These are phyloP conservation scores for Hetaerina titia DNA, from an alignment of 2,888 invertebrate species.

Conservation along the genomic window DNA sequence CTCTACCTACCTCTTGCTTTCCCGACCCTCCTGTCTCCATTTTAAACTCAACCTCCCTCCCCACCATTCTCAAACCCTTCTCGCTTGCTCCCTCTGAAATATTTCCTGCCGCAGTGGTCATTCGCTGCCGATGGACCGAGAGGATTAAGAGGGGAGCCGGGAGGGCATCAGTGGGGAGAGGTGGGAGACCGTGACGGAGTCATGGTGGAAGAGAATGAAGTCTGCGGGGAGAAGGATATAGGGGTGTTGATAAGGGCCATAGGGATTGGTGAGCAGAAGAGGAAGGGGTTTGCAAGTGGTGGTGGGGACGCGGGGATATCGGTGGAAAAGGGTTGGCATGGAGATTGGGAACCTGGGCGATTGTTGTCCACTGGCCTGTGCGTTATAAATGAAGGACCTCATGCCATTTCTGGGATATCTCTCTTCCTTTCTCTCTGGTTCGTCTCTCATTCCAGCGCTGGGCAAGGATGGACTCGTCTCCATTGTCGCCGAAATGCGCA, in stretches of 20 bases:
- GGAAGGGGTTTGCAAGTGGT: not conserved
- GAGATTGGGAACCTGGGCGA: conserved; percentile 21
- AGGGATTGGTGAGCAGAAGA: not conserved
- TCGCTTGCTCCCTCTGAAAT: not conserved
- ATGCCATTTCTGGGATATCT: conserved; percentile 32
- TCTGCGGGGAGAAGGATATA: not conserved
- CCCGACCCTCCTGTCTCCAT: not conserved
- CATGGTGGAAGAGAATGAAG: not conserved
- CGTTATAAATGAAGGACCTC: conserved; percentile 59
- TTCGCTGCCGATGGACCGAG: conserved; percentile 46
- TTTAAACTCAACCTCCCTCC: conserved; percentile 12
- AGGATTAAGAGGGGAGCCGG: not conserved
- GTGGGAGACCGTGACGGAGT: not conserved
- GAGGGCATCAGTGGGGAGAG: not conserved
- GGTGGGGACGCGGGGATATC: not conserved
- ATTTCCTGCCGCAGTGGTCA: conserved; percentile 52
- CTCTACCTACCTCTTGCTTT: not conserved
- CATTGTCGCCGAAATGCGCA: not conserved
- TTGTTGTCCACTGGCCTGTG: conserved; percentile 65
- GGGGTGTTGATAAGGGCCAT: not conserved
- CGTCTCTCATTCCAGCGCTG: not conserved
- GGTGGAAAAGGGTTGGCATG: conserved; percentile 20
- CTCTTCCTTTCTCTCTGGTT: not conserved
- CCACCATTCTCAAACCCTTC: not conserved
- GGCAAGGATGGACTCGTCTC: conserved; percentile 32